These are phyloP conservation scores for Pelodytes ibericus DNA, from an alignment of 2,797 vertebrate genomes.

Conservation along the genomic window DNA sequence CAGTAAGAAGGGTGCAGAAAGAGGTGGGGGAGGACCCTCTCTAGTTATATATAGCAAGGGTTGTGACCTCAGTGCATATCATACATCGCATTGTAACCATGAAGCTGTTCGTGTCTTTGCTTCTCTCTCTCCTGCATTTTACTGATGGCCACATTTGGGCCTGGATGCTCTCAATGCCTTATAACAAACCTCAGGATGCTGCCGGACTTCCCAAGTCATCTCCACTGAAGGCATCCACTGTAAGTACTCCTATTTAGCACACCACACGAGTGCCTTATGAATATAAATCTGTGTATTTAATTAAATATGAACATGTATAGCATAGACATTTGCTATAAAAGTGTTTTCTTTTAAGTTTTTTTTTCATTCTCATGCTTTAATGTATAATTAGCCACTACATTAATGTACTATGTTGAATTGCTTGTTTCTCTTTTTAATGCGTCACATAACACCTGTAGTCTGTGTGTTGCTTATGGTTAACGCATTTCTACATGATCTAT, in stretches of 20 bases:
- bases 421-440: too few species aligned
- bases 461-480: too few species aligned
- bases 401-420: too few species aligned
- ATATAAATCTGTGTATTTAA: too few species aligned
- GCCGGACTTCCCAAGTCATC: constrained; percentile 31
- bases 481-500: too few species aligned
- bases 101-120: constrained; percentile 1
- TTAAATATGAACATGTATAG: too few species aligned
- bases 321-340: too few species aligned
- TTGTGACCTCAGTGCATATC: background rate
- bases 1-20: constrained; percentile 58
- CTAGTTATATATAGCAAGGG: constrained; percentile 33
- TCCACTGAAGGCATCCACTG: constrained; percentile 49
- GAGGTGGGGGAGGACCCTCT: constrained; percentile 39
- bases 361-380: too few species aligned
- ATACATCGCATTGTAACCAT: constrained; percentile 18
- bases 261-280: too few species aligned
- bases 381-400: too few species aligned
- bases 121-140: constrained; percentile 43
- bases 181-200: constrained; percentile 42
- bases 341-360: too few species aligned
- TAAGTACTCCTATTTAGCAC: constrained; percentile 51
- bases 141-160: constrained; percentile 62
- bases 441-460: too few species aligned
- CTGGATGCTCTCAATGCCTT: constrained; percentile 66